Percentiles rank a stretch among this genome's conserved stretches.
Conservation (phyloP, 1,140 invertebrate species). For the Hycleus phaleratus region DNA sequence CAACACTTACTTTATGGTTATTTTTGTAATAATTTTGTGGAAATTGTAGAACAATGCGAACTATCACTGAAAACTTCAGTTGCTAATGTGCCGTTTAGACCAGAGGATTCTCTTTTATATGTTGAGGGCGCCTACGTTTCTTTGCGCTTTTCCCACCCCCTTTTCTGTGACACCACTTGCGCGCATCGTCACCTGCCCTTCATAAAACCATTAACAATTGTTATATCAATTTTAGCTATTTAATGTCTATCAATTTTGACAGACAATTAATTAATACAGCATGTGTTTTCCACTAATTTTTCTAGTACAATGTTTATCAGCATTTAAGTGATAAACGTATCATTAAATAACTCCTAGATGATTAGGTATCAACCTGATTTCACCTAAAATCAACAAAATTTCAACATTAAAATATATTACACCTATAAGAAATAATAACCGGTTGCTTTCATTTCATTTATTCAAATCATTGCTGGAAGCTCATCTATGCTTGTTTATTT, state of each 20-base stretch:
- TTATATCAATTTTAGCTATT: neutral
- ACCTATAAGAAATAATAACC: too few species aligned
- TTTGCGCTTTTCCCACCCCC: slow-evolving; percentile 17
- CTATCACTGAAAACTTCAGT: slow-evolving; percentile 14
- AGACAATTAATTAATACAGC: slow-evolving; percentile 1
- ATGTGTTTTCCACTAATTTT: neutral
- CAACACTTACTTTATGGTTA: neutral
- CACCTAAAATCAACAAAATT: neutral
- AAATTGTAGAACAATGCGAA: slow-evolving; percentile 1
- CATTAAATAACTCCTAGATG: neutral
- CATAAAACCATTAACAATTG: slow-evolving; percentile 7
- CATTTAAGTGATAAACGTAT: slow-evolving; percentile 1
- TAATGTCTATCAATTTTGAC: slow-evolving; percentile 3
- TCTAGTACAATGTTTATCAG: neutral
- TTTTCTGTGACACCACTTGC: slow-evolving; percentile 2
- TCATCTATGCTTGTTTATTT: too few species aligned
- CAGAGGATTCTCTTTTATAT: slow-evolving; percentile 20
- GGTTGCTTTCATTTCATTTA: too few species aligned
- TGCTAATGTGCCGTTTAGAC: slow-evolving; percentile 19
- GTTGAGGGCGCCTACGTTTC: slow-evolving; percentile 7
- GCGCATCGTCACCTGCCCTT: slow-evolving; percentile 9
- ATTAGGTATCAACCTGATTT: neutral
- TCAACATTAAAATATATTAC: neutral
- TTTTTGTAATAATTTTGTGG: neutral
- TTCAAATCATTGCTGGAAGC: too few species aligned